Evolutionary conservation across 2,113 vertebrate species (phyloP).

Genomic region (Platysteira castanea): DNA sequence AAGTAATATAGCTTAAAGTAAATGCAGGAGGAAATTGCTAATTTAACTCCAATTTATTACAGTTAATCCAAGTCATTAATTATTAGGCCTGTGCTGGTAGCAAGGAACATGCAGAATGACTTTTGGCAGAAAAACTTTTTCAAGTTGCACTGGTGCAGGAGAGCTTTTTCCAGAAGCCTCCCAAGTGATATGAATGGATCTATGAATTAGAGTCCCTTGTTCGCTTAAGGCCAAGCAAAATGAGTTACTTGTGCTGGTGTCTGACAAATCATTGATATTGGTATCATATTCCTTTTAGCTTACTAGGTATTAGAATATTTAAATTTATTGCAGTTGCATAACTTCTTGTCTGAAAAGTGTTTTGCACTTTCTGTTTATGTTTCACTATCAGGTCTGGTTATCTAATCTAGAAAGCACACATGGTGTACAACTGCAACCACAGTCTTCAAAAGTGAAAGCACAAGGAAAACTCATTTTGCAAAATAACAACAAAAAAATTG

Average conservation of each 20-base stretch:
- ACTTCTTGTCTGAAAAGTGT: neutral
- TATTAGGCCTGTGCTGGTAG: neutral
- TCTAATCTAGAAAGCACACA: neutral
- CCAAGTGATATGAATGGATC: neutral
- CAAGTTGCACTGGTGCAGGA: neutral
- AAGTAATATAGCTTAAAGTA: neutral
- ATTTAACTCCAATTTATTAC: neutral
- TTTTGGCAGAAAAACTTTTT: neutral
- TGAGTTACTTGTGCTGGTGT: neutral
- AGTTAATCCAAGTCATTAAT: neutral
- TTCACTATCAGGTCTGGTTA: neutral
- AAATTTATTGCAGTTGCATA: neutral
- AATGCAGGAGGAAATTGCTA: neutral
- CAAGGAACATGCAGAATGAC: neutral
- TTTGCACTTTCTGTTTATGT: neutral
- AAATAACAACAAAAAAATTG: neutral
- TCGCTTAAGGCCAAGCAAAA: neutral
- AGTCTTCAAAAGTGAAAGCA: neutral
- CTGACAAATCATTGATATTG: neutral
- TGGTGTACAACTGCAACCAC: neutral
- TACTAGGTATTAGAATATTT: neutral
- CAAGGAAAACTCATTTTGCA: neutral
- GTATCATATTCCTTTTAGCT: neutral
- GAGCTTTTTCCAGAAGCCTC: neutral
- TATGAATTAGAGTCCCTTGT: neutral